A percentile compares a stretch with the other conserved stretches of the same genome.
These are phyloP conservation scores for Ormyrus labotus DNA, from an alignment of 2,888 invertebrate genomes.

Conservation along the genomic window DNA sequence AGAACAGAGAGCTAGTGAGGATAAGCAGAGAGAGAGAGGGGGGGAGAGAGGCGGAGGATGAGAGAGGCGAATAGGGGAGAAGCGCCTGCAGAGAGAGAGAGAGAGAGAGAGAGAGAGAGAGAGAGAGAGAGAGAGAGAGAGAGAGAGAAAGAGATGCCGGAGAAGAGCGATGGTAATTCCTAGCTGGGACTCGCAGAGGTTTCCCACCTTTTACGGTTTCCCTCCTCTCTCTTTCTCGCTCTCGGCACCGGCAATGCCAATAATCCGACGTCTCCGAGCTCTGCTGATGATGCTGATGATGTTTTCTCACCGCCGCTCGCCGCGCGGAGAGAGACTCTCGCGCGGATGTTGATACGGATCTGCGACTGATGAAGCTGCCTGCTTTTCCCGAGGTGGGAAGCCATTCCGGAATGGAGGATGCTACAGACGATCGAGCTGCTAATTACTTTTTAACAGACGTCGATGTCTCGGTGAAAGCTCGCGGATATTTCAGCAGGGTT, in stretches of 20 bases:
- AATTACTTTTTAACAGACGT: background rate
- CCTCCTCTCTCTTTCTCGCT: conserved; percentile 63
- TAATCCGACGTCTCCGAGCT: too few relatives aligned
- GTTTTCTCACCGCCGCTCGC: too few relatives aligned
- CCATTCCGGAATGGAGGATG: background rate
- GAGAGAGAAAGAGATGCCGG: conserved; percentile 67
- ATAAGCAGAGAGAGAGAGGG: background rate
- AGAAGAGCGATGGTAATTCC: conserved; percentile 72
- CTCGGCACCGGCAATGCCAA: background rate
- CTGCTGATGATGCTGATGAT: too few relatives aligned
- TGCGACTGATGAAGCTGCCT: too few relatives aligned
- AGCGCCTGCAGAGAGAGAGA: background rate
- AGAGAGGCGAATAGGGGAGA: background rate
- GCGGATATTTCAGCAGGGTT: background rate
- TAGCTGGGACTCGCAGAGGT: conserved; percentile 72
- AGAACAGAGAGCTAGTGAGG: too few relatives aligned
- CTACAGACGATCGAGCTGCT: conserved; percentile 1
- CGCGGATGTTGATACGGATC: too few relatives aligned
- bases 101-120: conserved; percentile 26
- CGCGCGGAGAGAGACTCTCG: too few relatives aligned
- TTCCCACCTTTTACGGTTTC: conserved; percentile 76
- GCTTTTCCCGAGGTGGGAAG: too few relatives aligned
- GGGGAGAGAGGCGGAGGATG: background rate
- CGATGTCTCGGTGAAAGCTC: background rate
- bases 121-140: conserved; percentile 48